Evolutionary conservation across 1,140 invertebrate genomes (phyloP), one percentile per base, ranked within the genome.

Genomic region (Caenorhabditis inopinata): DNA sequence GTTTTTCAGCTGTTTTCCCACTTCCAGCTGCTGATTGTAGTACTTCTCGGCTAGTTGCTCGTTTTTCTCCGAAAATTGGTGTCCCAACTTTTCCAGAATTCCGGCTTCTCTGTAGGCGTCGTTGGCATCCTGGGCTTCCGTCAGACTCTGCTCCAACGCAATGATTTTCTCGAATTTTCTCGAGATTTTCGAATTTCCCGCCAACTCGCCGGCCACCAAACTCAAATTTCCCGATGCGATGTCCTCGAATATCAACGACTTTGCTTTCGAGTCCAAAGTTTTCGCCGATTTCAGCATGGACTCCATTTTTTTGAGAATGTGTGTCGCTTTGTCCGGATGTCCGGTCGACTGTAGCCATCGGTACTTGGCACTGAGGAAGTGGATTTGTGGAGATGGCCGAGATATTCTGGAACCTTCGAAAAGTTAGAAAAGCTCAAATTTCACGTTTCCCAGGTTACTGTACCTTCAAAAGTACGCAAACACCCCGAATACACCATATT

Each of bases 1-100:
- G n/a, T 68, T 68, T 38, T 68, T 68, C 58, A 68, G 32, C n/a
- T 68, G 58, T 68, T 68, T 68, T 21, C 58, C 58, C 2, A 68
- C 58, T 68, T 68, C 58, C 58, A 68, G 7, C 32, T 68, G 58
- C 32, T 68, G 58, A 42, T 68, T 68, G 38, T 68, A 68, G 25
- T 68, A 68, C 32, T 68, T 68, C 38, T 68, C 58, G 38, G 58
- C 58, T 12, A 68, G 27, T 68, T 68, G 35, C 21, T 38, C 23
- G 23, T 68, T 25, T 32, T 58, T 42, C 5, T 42, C 58, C 14
- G 32, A 9, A 12, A 68, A 68, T 7, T 38, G 23, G 11, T 68
- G 3, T 7, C 58, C 58, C 2, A 68, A 38, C 23, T 38, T 68
- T 32, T 68, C 58, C 9, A 42, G n/a, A 68, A 68, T 68, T 38